Evolutionary conservation across 1,140 invertebrate species (phyloP), one percentile per base, ranked within the genome.

Genomic region (Vanessa tameamea): DNA sequence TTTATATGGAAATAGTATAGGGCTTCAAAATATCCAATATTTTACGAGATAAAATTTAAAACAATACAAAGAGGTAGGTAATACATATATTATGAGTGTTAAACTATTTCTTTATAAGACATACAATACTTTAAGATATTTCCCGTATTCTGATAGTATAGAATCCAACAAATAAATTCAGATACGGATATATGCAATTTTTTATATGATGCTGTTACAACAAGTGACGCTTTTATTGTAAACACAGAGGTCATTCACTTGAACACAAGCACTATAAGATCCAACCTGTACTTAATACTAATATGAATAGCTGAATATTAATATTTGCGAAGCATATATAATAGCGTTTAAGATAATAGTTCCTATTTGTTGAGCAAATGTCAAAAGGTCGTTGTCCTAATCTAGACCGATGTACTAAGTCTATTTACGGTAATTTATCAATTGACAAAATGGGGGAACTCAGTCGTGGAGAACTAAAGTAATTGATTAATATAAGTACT

Each of bases 371-470:
- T 37, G 15, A 64, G 47, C 61, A 64, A 71, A 71, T 71, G 47
- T 53, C 69, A 51, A 50, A 71, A 71, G 69, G 69, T 71, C 69
- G 31, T 51, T 51, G 69, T 20, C 59, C 69, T 64, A 71, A 71
- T 71, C 69, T 71, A 64, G 64, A 51, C 16, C 15, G 47, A 50
- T 71, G 48, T 64, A 64, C 48, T 51, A 51, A 71, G n/a, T 48
- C 69, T 71, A 64, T 70, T 64, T 71, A 71, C 59, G 47, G 47
- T 71, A n/a, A 71, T 71, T 69, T 71, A 63, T 71, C 69, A 71
- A 71, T 71, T 71, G 69, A 64, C 47, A 64, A 71, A 64, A 71
- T 59, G 48, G 61, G 61, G 69, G 69, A 69, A 69, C 53, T 53
- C 37, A 64, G 69, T n/a, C 13, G 26, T 51, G 47, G 64, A 51